Conservation (phyloP, 2,888 invertebrate species). For the Chrysopilus asiliformis region DNA sequence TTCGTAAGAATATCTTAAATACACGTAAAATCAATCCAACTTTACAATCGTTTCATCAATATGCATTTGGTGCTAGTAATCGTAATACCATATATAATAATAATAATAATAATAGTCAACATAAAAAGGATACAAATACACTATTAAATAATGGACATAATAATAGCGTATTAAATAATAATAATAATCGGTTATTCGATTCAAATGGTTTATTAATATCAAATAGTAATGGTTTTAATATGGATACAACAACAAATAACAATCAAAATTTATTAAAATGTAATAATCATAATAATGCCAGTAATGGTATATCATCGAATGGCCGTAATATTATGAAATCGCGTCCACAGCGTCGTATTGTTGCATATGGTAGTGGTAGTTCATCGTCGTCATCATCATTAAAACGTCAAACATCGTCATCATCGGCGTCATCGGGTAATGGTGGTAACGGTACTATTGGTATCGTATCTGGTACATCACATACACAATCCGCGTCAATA, state of each 20-base stretch:
- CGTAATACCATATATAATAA: not conserved
- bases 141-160: no score
- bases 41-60: not conserved
- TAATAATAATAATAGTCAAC: not conserved
- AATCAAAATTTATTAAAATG: not conserved
- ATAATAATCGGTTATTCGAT: not conserved
- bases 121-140: no score
- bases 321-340: not conserved
- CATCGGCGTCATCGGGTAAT: not conserved
- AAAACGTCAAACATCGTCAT: not conserved
- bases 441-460: no score
- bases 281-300: not conserved
- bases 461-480: no score
- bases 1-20: slow-evolving; percentile 8
- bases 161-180: not conserved
- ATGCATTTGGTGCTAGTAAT: not conserved
- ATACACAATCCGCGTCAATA: no score
- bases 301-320: not conserved
- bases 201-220: not conserved
- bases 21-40: slow-evolving; percentile 5
- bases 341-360: not conserved
- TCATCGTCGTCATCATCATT: not conserved
- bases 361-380: not conserved
- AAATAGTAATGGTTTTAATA: not conserved
- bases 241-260: not conserved